Evolutionary conservation across 2,797 vertebrate genomes (phyloP), one percentile per base, ranked within the genome.

Genomic region (Sandelia bainsii): DNA sequence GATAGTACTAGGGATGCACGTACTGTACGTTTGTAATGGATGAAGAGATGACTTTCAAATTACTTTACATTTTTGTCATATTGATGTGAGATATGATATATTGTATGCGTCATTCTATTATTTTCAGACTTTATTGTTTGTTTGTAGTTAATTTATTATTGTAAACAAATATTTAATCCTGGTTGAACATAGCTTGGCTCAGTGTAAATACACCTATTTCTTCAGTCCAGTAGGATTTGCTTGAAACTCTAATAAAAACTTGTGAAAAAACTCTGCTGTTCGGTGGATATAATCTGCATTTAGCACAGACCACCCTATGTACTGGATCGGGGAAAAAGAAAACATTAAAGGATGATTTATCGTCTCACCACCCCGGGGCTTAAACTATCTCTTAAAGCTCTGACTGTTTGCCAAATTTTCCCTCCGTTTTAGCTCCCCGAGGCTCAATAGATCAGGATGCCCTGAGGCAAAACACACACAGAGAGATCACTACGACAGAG

Each of bases 361-460:
- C 59, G 13, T 51, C 57, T 51, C 27, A 32, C 56, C 65, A 68
- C 65, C 79, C 5, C 11, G 10, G 46, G 72, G 80, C 77, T 78
- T 59, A 56, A 73, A 63, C 50, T 7, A 62, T 46, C 61, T 74
- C 58, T 63, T 61, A 74, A 71, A 64, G 46, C 44, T 76, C 80
- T 72, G 64, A 14, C 65, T 72, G 63, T 74, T 62, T 56, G 45
- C 27, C 46, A 44, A 20, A 85, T 62, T 73, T 74, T 68, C 77
- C 73, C 68, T 61, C 65, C 20, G 50, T 7, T 4, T 14, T 50
- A 75, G 23, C 40, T 63, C 78, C 77, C 77, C 1, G 22, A 54
- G 85, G 77, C 62, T 60, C 39, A 0, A 19, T 34, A 29, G 74
- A 54, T 73, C 80, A 57, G 56, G 65, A 85, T 82, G 84, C 86